phyloP scores from a whole-genome alignment of 2,113 vertebrate species.

The Platichthys flesus region DNA sequence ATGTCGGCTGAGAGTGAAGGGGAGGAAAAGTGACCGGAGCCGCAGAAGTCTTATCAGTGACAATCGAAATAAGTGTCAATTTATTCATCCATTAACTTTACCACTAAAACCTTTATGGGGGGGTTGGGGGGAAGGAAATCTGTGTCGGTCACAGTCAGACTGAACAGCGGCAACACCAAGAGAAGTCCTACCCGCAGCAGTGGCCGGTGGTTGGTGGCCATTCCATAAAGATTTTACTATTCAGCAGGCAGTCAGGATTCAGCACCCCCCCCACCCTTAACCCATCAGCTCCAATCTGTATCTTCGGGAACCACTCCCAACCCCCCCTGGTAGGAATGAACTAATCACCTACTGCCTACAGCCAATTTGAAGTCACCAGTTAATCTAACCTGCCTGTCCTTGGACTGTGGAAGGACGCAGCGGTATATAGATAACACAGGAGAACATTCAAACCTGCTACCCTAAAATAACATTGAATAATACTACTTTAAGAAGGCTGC shows the following conservation, averaged over 20 bases:
- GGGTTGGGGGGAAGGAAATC: too few species aligned
- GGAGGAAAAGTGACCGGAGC: slow-evolving; percentile 10
- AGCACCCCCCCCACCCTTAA: too few species aligned
- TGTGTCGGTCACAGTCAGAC: too few species aligned
- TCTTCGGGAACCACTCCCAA: too few species aligned
- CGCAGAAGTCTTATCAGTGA: slow-evolving; percentile 13
- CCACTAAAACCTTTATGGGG: background rate
- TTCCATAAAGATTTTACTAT: too few species aligned
- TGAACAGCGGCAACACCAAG: too few species aligned
- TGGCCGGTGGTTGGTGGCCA: too few species aligned
- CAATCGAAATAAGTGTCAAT: background rate
- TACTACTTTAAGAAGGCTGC: background rate
- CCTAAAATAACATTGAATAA: slow-evolving; percentile 1
- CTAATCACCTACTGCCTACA: too few species aligned
- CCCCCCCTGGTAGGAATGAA: too few species aligned
- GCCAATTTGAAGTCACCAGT: background rate
- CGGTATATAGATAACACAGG: background rate
- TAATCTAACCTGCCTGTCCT: background rate
- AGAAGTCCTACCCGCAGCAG: too few species aligned
- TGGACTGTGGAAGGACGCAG: background rate
- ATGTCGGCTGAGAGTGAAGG: slow-evolving; percentile 37
- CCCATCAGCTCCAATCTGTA: too few species aligned
- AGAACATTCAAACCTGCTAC: background rate
- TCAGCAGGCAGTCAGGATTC: too few species aligned
- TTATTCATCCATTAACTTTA: background rate